A percentile compares a stretch with the other conserved stretches of the same genome.
These are phyloP conservation scores for Syngnathoides biaculeatus DNA, from an alignment of 2,113 vertebrate species.

Conservation along the genomic window DNA sequence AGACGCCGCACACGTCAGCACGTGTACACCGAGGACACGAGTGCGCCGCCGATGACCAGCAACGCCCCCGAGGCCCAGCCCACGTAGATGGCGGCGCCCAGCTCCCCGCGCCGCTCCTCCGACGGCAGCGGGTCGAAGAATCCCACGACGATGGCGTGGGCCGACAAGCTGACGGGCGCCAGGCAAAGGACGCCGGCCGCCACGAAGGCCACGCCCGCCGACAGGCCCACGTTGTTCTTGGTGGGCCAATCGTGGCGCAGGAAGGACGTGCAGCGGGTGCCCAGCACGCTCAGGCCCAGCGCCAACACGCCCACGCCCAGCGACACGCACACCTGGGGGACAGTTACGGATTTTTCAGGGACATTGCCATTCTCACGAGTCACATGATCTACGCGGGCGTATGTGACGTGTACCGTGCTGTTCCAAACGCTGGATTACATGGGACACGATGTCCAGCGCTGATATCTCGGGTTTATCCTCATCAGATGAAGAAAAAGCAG, in stretches of 20 bases:
- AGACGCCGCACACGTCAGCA: slow-evolving; percentile 39
- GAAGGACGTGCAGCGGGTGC: slow-evolving; percentile 73
- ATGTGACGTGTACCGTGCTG: too few species aligned
- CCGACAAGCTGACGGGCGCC: slow-evolving; percentile 82
- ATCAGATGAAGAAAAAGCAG: too few species aligned
- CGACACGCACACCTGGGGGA: slow-evolving; percentile 62
- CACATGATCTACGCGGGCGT: too few species aligned
- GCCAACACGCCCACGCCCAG: slow-evolving; percentile 62
- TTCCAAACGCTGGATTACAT: too few species aligned
- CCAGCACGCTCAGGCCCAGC: slow-evolving; percentile 64
- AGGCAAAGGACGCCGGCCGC: slow-evolving; percentile 73
- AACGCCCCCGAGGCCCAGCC: slow-evolving; percentile 83
- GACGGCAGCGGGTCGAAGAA: slow-evolving; percentile 82
- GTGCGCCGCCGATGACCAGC: slow-evolving; percentile 79
- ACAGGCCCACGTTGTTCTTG: slow-evolving; percentile 62
- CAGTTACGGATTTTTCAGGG: too few species aligned
- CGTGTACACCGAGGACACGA: slow-evolving; percentile 73
- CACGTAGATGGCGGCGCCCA: slow-evolving; percentile 85
- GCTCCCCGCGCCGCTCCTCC: slow-evolving; percentile 73
- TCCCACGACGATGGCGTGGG: slow-evolving; percentile 79
- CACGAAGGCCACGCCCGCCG: slow-evolving; percentile 71
- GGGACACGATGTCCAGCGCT: too few species aligned
- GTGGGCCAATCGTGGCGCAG: slow-evolving; percentile 41
- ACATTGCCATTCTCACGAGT: too few species aligned
- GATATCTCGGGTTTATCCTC: too few species aligned